Percentiles rank a stretch among this genome's conserved stretches.
Evolutionary conservation across 2,113 vertebrate species (phyloP).

Genomic region (Limanda limanda): DNA sequence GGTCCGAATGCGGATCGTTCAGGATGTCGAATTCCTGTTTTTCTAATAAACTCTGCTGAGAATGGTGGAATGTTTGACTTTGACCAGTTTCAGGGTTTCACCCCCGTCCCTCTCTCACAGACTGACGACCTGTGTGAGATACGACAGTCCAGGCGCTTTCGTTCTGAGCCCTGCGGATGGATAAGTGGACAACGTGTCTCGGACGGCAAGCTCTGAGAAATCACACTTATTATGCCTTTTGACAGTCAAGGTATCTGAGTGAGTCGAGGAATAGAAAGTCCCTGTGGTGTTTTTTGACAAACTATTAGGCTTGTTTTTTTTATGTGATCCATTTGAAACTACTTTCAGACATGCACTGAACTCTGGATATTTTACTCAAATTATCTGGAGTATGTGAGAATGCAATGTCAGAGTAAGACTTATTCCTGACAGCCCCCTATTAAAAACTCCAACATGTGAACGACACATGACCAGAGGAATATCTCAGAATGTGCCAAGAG

Average conservation of each 20-base stretch:
- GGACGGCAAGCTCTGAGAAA: constrained; percentile 73
- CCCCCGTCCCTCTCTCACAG: constrained; percentile 5
- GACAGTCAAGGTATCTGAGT: constrained; percentile 65
- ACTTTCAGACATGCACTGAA: no score
- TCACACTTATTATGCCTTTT: constrained; percentile 58
- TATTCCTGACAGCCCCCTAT: no score
- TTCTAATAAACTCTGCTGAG: constrained; percentile 3
- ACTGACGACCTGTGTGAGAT: constrained; percentile 23
- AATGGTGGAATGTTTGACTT: background rate
- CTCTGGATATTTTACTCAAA: no score
- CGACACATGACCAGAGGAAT: no score
- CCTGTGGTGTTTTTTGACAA: constrained; percentile 49
- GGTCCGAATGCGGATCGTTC: constrained; percentile 5
- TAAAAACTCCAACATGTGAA: no score
- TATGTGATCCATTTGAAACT: background rate
- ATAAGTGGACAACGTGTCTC: constrained; percentile 73
- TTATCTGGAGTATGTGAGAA: no score
- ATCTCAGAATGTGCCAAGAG: no score
- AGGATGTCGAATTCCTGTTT: constrained; percentile 27
- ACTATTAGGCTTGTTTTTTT: background rate
- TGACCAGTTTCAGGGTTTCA: constrained; percentile 19
- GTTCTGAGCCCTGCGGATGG: constrained; percentile 62
- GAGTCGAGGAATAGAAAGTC: constrained; percentile 67
- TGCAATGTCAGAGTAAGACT: no score
- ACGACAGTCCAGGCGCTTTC: constrained; percentile 52